Conservation (phyloP, 2,888 invertebrate species). For the Dioctria linearis region DNA sequence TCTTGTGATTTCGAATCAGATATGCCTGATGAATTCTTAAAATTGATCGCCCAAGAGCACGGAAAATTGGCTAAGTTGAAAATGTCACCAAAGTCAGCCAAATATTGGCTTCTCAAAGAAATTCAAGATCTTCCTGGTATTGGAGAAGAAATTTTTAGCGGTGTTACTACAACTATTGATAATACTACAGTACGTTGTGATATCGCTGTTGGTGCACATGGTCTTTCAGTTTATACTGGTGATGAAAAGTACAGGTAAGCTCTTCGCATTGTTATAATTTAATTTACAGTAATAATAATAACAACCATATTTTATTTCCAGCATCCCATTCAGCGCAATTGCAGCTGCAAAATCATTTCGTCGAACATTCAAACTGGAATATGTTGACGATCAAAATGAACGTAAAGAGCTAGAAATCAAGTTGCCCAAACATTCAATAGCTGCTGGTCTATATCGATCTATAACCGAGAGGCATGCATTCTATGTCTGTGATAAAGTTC, state of each 20-base stretch:
- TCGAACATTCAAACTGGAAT: conserved; percentile 82
- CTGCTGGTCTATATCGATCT: conserved; percentile 86
- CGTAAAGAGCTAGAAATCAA: conserved; percentile 81
- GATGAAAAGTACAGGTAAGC: conserved; percentile 74
- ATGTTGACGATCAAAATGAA: conserved; percentile 80
- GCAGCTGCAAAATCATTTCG: conserved; percentile 84
- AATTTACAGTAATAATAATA: not conserved
- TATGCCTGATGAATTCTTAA: conserved; percentile 67
- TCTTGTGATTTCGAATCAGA: conserved; percentile 60
- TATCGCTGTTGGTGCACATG: conserved; percentile 88
- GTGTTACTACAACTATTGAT: conserved; percentile 72
- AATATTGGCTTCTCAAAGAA: conserved; percentile 87
- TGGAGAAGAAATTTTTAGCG: conserved; percentile 88
- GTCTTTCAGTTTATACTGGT: conserved; percentile 82
- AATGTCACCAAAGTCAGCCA: conserved; percentile 84
- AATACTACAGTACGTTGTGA: conserved; percentile 68
- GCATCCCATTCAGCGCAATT: conserved; percentile 87
- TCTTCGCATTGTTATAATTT: not conserved
- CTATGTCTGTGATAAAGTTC: conserved; percentile 93
- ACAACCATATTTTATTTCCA: conserved; percentile 67
- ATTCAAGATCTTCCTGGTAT: conserved; percentile 85
- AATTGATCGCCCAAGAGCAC: conserved; percentile 68
- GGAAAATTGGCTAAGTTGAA: conserved; percentile 71
- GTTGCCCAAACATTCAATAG: conserved; percentile 85
- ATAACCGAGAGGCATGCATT: conserved; percentile 94